These are phyloP conservation scores for Clarias macrocephalus DNA, from an alignment of 2,113 vertebrate species.

Conservation along the genomic window DNA sequence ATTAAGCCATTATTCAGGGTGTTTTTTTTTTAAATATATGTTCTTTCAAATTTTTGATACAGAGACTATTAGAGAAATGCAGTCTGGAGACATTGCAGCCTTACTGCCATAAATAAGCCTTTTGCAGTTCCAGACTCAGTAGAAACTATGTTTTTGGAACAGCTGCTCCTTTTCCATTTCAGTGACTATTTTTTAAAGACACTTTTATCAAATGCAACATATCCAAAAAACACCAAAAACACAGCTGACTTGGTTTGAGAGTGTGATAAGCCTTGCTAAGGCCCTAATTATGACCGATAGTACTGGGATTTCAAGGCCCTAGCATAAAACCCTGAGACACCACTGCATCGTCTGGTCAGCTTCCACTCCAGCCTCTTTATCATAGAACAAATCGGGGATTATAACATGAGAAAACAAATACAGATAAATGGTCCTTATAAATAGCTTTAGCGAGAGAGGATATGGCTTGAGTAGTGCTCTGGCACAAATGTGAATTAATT, in stretches of 20 bases:
- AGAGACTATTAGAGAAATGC: not conserved
- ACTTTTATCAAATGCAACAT: not conserved
- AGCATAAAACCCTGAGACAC: not conserved
- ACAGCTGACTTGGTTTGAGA: not conserved
- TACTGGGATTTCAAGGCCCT: not conserved
- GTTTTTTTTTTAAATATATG: not conserved
- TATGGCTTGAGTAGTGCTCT: not conserved
- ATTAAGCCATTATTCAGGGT: not conserved
- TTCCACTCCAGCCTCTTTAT: not conserved
- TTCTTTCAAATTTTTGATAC: not conserved
- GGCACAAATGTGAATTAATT: too few species aligned
- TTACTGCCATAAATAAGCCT: conserved; percentile 2
- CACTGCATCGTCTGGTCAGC: not conserved
- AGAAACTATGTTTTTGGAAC: not conserved
- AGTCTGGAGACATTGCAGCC: not conserved
- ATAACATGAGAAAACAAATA: not conserved
- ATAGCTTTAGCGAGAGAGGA: not conserved
- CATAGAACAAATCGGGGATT: not conserved
- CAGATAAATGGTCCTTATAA: not conserved
- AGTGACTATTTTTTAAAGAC: not conserved
- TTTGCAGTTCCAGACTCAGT: not conserved
- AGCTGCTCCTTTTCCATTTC: not conserved
- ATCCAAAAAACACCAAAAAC: not conserved
- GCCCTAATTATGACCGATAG: not conserved
- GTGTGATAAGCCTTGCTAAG: not conserved